Evolutionary conservation across 2,888 invertebrate species (phyloP).

Genomic region (Melanargia galathea): DNA sequence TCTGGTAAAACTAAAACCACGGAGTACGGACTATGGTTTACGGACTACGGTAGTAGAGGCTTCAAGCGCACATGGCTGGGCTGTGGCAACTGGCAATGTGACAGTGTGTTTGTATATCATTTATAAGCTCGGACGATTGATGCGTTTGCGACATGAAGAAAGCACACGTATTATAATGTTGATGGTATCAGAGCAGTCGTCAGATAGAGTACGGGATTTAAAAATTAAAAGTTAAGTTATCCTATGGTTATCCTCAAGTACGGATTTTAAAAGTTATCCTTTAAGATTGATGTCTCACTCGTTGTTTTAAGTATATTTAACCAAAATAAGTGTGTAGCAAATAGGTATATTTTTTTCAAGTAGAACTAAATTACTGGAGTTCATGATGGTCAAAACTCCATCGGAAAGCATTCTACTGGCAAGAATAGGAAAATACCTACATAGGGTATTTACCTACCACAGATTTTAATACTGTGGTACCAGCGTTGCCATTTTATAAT

Average conservation of each 20-base stretch:
- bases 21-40: neutral
- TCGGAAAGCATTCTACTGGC: too few relatives aligned
- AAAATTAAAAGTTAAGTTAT: too few relatives aligned
- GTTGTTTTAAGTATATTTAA: too few relatives aligned
- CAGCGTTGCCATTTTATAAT: too few relatives aligned
- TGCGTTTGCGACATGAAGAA: slow-evolving; percentile 33
- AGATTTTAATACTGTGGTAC: too few relatives aligned
- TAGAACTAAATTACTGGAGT: too few relatives aligned
- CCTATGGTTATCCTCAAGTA: too few relatives aligned
- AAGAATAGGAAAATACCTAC: too few relatives aligned
- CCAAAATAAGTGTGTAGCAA: too few relatives aligned
- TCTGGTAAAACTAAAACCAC: neutral
- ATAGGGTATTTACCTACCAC: too few relatives aligned
- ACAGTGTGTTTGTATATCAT: slow-evolving; percentile 28
- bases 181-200: neutral
- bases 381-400: too few relatives aligned
- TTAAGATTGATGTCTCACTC: neutral
- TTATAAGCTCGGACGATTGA: slow-evolving; percentile 35
- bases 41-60: neutral
- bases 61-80: slow-evolving; percentile 13
- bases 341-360: too few relatives aligned
- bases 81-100: slow-evolving; percentile 1
- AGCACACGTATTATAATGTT: slow-evolving; percentile 26
- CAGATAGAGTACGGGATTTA: slow-evolving; percentile 1
- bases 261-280: neutral